Evolutionary conservation across 1,140 invertebrate genomes (phyloP), one percentile per base, ranked within the genome.

Genomic region (Alviniconcha marisindica): DNA sequence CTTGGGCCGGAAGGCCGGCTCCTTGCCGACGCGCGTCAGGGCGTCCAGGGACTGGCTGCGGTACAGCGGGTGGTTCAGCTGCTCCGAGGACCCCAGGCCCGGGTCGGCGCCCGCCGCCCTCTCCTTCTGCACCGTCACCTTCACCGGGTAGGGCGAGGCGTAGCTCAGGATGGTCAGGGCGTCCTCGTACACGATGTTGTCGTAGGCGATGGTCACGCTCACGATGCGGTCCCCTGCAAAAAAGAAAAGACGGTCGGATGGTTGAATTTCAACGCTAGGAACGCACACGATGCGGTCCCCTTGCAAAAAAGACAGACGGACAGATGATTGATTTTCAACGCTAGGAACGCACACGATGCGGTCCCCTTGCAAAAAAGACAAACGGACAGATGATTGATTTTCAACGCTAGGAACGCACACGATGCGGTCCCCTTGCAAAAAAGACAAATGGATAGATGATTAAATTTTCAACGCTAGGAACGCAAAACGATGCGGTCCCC

Each of bases 121-220:
- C 33, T 89, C 84, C 77, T 92, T 91, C 60, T 90, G 87, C 21
- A 91, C 82, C 2, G 85, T 88, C 56, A 92, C 86, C 73, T 89
- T 90, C 1, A 97, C 96, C 86, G 97, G 97, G 89, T 98, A 98
- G 0, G 97, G 97, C n/a, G 97, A 98, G 1, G 97, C 97, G 84
- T 97, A 97, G 79, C 96, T 97, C 5, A 98, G 93, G 84, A 98
- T 97, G 0, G 96, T 96, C 54, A 98, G 92, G 0, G 97, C 97
- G 89, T 98, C 97, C 92, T 98, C 97, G 90, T 97, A 96, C 0
- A 97, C 97, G 94, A 98, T 97, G 81, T 96, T 96, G 60, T 96
- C 95, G 90, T 97, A 97, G 84, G 96, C 96, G 38, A 98, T 97
- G 51, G 96, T 97, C 44, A 98, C 95, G 86, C 96, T 96, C 81